Base-by-base conservation (phyloP, 2,888 invertebrate species). In the Odiellus spinosus region DNA sequence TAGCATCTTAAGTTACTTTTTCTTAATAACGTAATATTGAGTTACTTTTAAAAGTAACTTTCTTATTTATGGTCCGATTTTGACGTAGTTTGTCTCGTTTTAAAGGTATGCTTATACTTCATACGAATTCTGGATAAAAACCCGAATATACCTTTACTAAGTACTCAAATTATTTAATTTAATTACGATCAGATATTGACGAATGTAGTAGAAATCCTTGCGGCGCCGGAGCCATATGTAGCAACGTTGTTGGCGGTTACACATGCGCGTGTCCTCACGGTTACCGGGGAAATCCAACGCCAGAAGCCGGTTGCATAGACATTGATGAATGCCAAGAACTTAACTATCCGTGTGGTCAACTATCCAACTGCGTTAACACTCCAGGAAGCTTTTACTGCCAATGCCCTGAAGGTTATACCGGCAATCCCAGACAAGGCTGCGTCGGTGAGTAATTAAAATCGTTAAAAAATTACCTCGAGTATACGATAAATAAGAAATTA, bases 361-460 rank as follows among this genome's bases (percentile, higher is more conserved):
- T 80, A 51, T 85, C 90, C 20, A 77, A 78, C 66, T 85, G 84
- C 70, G 76, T 78, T 67, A 85, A 85, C 68, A 75, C 78, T 45
- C 77, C 77, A 11, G 84, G 84, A 57, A 77, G 80, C 46, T 82
- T 74, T 72, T 77, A 78, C 63, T 82, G 82, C 66, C 71, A 78
- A 55, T 82, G 82, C 64, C 80, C 80, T n/a, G 74, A 73, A 59
- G 82, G 82, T 56, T 82, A 79, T 69, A 72, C 75, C 58, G 82
- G 82, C 61, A 78, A 80, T 65, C 79, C 80, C 59, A 74, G 81
- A 54, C 69, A 75, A 17, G 71, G 75, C 56, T 56, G 54, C 44
- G 40, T 48, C 43, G 56, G 53, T 53, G 42, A 48, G 53, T 46
- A 3, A 14, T 6, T 11, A 20, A n/a, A n/a, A 14, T 3, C 19